These are phyloP conservation scores for Flabesymbios commensalis DNA, from an alignment of 2,888 invertebrate species.

Conservation along the genomic window DNA sequence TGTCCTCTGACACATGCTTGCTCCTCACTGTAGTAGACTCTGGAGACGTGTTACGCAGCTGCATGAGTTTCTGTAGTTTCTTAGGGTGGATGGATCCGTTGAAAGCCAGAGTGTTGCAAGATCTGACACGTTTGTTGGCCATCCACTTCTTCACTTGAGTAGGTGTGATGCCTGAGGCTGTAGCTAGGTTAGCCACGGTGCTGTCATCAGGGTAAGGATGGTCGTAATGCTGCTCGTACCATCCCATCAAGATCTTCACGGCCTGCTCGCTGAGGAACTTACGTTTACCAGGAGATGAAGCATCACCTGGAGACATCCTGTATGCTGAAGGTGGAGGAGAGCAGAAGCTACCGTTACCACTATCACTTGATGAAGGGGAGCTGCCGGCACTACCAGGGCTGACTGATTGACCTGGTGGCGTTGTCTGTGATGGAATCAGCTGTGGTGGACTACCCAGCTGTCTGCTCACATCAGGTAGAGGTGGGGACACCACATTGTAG, in stretches of 20 bases:
- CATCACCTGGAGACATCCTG: neutral
- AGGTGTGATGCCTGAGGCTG: slow-evolving; percentile 36
- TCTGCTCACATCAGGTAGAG: too few species aligned
- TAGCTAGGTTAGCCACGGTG: slow-evolving; percentile 41
- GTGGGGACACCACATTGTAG: neutral
- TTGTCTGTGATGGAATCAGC: neutral
- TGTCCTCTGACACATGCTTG: neutral
- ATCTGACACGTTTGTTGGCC: slow-evolving; percentile 52
- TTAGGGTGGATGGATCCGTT: slow-evolving; percentile 53
- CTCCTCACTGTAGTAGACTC: neutral
- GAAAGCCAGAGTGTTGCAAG: slow-evolving; percentile 52
- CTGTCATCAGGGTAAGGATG: slow-evolving; percentile 51
- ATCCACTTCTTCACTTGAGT: slow-evolving; percentile 56
- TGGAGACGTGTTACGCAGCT: slow-evolving; percentile 16
- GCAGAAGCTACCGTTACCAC: neutral
- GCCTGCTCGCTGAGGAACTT: slow-evolving; percentile 19
- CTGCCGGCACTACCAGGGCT: neutral
- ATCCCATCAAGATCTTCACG: slow-evolving; percentile 25
- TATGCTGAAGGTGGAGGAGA: neutral
- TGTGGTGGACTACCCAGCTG: too few species aligned
- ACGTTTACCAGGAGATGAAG: neutral
- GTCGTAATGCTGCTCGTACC: slow-evolving; percentile 47
- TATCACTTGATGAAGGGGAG: neutral
- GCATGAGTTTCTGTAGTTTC: slow-evolving; percentile 41
- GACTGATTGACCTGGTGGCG: neutral